These are phyloP conservation scores for Eristalis intricaria DNA, from an alignment of 2,888 invertebrate species.

Conservation along the genomic window DNA sequence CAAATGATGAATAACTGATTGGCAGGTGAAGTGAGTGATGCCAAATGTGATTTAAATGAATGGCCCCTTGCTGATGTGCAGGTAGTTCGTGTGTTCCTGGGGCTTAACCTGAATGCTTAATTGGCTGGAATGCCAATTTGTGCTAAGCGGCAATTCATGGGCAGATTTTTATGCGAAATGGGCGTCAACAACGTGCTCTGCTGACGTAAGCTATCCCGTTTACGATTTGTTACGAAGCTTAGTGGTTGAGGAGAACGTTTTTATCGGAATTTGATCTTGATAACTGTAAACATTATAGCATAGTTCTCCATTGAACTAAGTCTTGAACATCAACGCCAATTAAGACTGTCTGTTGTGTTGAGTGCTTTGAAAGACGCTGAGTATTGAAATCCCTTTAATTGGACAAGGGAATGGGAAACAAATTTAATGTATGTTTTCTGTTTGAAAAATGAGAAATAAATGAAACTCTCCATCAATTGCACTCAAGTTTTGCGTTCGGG, in stretches of 20 bases:
- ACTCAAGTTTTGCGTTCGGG: too few species aligned
- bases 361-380: too few species aligned
- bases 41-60: not conserved
- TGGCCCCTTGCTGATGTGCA: not conserved
- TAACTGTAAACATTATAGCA: not conserved
- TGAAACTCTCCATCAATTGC: too few species aligned
- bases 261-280: not conserved
- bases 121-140: not conserved
- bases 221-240: not conserved
- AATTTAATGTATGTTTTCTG: too few species aligned
- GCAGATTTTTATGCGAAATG: not conserved
- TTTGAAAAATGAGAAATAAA: too few species aligned
- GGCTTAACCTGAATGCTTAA: not conserved
- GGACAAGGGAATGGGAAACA: too few species aligned
- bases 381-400: too few species aligned
- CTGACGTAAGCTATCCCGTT: not conserved
- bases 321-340: too few species aligned
- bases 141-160: not conserved
- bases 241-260: not conserved
- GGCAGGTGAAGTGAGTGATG: not conserved
- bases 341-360: too few species aligned
- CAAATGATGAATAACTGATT: not conserved
- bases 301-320: too few species aligned
- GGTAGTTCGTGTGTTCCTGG: not conserved
- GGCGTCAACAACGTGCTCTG: not conserved